A percentile compares a stretch with the other conserved stretches of the same genome.
phyloP scores from a whole-genome alignment of 2,797 vertebrate species.

The Aplochiton taeniatus region DNA sequence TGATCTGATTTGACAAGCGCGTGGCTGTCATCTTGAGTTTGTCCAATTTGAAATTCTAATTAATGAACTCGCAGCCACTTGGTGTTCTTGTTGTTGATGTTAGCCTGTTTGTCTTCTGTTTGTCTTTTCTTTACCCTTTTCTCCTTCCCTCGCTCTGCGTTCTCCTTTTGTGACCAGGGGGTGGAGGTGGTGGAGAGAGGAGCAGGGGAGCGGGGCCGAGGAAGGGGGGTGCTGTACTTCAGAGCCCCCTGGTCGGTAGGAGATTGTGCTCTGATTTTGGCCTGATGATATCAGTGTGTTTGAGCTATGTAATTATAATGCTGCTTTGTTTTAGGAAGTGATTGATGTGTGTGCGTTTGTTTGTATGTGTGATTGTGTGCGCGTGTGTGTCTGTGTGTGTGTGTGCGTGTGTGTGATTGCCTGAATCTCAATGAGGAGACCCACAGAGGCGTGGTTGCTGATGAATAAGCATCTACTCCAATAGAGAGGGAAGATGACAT shows the following conservation, averaged over 20 bases:
- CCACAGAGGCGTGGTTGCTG: neutral
- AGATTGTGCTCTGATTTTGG: conserved; percentile 49
- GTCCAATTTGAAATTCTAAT: conserved; percentile 83
- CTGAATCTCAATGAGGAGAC: neutral
- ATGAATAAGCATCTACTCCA: neutral
- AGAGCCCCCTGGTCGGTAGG: conserved; percentile 42
- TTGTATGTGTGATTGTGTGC: neutral
- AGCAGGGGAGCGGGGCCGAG: too few species aligned
- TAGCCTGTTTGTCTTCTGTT: conserved; percentile 54
- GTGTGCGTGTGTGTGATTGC: too few species aligned
- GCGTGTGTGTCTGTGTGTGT: too few species aligned
- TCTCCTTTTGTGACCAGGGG: conserved; percentile 17
- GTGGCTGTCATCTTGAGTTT: conserved; percentile 79
- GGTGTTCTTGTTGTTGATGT: conserved; percentile 55
- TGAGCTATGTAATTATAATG: conserved; percentile 56
- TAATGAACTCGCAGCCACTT: conserved; percentile 77
- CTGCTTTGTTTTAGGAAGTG: conserved; percentile 22
- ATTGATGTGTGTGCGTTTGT: too few species aligned
- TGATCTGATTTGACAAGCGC: conserved; percentile 81
- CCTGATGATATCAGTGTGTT: conserved; percentile 65
- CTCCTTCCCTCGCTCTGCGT: conserved; percentile 35
- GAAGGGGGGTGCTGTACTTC: conserved; percentile 27
- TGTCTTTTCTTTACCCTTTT: conserved; percentile 63
- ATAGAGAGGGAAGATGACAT: neutral
- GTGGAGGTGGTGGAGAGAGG: too few species aligned